Conservation (phyloP, 2,797 vertebrate species). For the Leptodactylus fallax region DNA sequence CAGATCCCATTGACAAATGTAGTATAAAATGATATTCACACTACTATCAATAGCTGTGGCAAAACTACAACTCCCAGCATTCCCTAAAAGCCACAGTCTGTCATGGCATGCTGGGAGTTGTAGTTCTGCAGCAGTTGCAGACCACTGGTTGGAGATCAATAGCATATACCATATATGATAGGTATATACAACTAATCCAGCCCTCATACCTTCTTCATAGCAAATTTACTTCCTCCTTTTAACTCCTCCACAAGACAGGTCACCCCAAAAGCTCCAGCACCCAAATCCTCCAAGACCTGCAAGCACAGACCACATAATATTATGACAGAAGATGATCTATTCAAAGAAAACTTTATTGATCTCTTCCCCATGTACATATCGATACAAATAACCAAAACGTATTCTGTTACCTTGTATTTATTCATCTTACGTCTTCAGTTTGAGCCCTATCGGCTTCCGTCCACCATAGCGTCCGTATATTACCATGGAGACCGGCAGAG, state of each 20-base stretch:
- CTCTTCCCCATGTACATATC: too few species aligned
- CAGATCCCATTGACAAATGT: not conserved
- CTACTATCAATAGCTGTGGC: not conserved
- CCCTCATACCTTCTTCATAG: conserved; percentile 42
- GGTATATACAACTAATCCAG: too few species aligned
- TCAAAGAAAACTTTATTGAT: not conserved
- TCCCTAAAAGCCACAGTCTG: too few species aligned
- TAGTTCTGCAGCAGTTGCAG: not conserved
- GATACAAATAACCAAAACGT: not conserved
- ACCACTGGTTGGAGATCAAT: too few species aligned
- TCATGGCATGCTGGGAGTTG: not conserved
- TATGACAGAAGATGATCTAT: too few species aligned
- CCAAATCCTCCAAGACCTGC: conserved; percentile 44
- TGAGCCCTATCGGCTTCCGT: not conserved
- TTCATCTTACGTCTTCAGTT: not conserved
- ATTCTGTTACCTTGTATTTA: conserved; percentile 17
- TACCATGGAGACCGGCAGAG: not conserved
- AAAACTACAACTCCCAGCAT: conserved; percentile 1
- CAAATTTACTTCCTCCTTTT: not conserved
- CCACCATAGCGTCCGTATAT: not conserved
- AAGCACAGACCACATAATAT: not conserved
- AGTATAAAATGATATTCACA: too few species aligned
- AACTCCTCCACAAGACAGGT: conserved; percentile 30
- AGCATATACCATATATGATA: not conserved
- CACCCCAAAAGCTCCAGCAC: conserved; percentile 35